Conservation (phyloP, 2,113 vertebrate species). For the Campylomormyrus tamandua region DNA sequence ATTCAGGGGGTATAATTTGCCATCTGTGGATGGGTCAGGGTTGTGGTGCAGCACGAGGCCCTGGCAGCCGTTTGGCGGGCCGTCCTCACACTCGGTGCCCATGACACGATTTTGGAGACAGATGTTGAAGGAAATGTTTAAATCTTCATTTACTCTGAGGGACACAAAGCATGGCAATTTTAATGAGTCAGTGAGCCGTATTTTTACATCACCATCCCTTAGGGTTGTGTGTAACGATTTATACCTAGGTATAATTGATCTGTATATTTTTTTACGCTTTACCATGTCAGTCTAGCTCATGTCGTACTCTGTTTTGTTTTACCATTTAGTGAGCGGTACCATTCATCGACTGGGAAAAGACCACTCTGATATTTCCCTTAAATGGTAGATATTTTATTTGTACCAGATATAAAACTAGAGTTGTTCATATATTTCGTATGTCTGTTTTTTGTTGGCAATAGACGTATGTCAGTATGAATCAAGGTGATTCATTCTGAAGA, state of each 20-base stretch:
- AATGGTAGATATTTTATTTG: background rate
- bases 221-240: background rate
- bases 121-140: background rate
- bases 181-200: background rate
- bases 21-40: constrained; percentile 11
- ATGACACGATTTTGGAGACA: background rate
- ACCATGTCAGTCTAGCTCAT: background rate
- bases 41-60: background rate
- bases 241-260: background rate
- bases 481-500: background rate
- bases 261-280: background rate
- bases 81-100: background rate
- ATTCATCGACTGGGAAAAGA: background rate
- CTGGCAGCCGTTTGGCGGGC: background rate
- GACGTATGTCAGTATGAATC: background rate
- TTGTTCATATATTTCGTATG: background rate
- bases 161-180: background rate
- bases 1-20: constrained; percentile 8
- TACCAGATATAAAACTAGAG: background rate
- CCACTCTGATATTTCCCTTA: background rate
- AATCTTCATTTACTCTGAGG: background rate
- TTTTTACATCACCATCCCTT: background rate
- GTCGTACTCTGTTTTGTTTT: background rate
- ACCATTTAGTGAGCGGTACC: background rate
- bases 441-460: background rate